Conservation (phyloP, 2,113 vertebrate species). For the Eulemur macaco region DNA sequence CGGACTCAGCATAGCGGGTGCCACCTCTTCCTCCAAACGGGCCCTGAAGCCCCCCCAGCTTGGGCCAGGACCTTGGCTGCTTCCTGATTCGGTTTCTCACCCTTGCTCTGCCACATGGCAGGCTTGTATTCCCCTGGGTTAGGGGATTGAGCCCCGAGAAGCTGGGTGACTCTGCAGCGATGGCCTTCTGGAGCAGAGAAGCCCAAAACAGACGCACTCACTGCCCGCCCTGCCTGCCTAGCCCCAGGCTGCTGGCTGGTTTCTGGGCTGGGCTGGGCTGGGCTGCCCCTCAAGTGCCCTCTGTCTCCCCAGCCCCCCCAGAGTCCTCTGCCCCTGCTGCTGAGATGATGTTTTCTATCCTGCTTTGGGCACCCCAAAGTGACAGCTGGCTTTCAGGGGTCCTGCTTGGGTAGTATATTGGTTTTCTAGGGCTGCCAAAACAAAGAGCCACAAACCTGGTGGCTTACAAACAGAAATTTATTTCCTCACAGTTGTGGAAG, state of each 20-base stretch:
- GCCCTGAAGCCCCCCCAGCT: too few species aligned
- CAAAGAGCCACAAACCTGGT: not conserved
- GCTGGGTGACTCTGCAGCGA: not conserved
- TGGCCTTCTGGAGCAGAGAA: not conserved
- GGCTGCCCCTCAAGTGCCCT: not conserved
- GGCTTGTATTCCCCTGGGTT: not conserved
- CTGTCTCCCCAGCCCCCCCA: not conserved
- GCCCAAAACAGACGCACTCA: too few species aligned
- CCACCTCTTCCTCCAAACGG: not conserved
- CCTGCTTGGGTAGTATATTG: rapidly evolving
- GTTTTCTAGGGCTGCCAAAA: not conserved
- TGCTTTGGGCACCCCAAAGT: not conserved
- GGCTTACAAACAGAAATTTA: not conserved
- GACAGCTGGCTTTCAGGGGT: not conserved
- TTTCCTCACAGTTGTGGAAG: not conserved
- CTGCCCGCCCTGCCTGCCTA: not conserved
- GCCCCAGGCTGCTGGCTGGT: not conserved
- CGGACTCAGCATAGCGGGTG: not conserved
- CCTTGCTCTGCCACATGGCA: too few species aligned
- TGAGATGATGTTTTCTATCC: not conserved
- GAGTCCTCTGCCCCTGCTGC: rapidly evolving
- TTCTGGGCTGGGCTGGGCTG: not conserved
- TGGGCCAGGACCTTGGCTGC: not conserved
- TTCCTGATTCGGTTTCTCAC: not conserved
- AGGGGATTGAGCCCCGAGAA: not conserved